Evolutionary conservation across 2,113 vertebrate genomes (phyloP).

Genomic region (Hippocampus zosterae): DNA sequence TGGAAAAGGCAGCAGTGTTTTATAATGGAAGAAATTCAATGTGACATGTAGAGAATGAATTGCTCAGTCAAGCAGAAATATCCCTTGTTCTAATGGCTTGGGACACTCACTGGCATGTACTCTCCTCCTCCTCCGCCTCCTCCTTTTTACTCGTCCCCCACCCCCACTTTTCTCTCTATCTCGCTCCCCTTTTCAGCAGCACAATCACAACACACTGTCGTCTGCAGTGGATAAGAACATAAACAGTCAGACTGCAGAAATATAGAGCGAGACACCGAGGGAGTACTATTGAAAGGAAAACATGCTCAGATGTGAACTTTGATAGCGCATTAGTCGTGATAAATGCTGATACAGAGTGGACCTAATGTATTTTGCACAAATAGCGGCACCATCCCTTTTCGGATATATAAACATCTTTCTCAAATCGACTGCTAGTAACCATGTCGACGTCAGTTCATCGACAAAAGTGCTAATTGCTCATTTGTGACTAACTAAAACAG

Average conservation of each 20-base stretch:
- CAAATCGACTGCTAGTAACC: background rate
- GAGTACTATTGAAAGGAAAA: background rate
- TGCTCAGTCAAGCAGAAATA: conserved; percentile 82
- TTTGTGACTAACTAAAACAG: background rate
- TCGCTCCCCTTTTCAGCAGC: conserved; percentile 52
- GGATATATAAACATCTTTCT: background rate
- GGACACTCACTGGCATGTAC: conserved; percentile 76
- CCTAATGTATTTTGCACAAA: background rate
- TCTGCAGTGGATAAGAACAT: conserved; percentile 54
- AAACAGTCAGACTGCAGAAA: conserved; percentile 40
- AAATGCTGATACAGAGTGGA: background rate
- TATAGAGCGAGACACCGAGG: conserved; percentile 13
- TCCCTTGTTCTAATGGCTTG: conserved; percentile 81
- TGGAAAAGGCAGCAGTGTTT: conserved; percentile 75
- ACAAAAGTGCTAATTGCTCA: background rate
- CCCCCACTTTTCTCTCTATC: conserved; percentile 56
- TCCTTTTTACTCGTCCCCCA: conserved; percentile 42
- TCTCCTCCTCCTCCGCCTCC: conserved; percentile 47
- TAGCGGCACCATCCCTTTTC: background rate
- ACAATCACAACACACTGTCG: conserved; percentile 49
- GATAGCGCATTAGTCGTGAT: conserved; percentile 11
- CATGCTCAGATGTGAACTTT: conserved; percentile 7
- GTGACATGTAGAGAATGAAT: conserved; percentile 83
- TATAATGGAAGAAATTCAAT: conserved; percentile 83
- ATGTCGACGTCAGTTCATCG: background rate